Conservation (phyloP, 2,888 invertebrate species). For the Eulithis testata region DNA sequence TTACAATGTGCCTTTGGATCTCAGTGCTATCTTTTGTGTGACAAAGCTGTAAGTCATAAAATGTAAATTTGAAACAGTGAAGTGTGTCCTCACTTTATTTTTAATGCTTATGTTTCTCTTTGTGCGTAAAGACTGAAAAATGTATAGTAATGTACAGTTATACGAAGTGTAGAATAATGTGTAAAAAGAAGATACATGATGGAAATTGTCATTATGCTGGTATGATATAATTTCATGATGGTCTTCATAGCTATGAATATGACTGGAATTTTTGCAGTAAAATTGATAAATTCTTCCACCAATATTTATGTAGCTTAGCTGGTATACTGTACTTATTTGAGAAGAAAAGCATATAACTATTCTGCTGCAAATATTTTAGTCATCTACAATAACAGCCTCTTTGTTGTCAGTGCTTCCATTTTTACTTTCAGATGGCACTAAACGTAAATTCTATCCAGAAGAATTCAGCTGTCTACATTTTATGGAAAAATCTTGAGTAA, state of each 20-base stretch:
- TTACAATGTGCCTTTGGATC: constrained; percentile 70
- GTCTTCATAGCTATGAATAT: constrained; percentile 41
- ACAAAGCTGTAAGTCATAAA: constrained; percentile 51
- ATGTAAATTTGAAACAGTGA: constrained; percentile 41
- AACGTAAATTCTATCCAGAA: constrained; percentile 46
- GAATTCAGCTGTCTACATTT: constrained; percentile 38
- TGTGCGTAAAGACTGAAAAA: constrained; percentile 71
- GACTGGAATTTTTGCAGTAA: constrained; percentile 43
- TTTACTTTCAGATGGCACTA: constrained; percentile 66
- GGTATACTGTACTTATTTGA: constrained; percentile 13
- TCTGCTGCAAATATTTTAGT: constrained; percentile 41
- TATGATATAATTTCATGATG: constrained; percentile 46
- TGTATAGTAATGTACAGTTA: constrained; percentile 69
- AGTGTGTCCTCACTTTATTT: constrained; percentile 46
- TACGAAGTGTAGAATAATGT: constrained; percentile 67
- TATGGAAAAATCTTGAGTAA: constrained; percentile 44
- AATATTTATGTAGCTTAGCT: constrained; percentile 10
- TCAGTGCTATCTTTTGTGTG: constrained; percentile 56
- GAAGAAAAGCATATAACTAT: constrained; percentile 9
- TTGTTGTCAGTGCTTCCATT: constrained; percentile 44
- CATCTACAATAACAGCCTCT: constrained; percentile 37
- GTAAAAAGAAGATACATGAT: constrained; percentile 59
- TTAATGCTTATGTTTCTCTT: constrained; percentile 55
- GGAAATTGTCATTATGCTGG: constrained; percentile 48
- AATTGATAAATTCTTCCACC: constrained; percentile 19